phyloP scores from a whole-genome alignment of 2,113 vertebrate species.

The Chlamydotis undulata region DNA sequence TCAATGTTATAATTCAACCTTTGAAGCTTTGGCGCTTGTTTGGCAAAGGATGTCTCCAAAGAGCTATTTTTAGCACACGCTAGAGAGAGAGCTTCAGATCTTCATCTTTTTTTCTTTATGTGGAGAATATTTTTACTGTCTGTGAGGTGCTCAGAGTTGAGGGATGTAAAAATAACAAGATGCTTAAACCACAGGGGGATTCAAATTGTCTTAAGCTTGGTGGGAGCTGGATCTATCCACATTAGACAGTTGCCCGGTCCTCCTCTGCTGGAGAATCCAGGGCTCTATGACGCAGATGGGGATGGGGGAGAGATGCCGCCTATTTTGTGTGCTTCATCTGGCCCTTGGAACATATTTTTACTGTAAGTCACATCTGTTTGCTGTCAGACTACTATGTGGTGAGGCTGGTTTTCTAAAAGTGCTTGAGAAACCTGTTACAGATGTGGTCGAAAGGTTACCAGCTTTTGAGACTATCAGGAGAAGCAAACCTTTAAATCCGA shows the following conservation, averaged over 20 bases:
- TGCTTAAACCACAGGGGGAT: not conserved
- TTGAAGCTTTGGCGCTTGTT: slow-evolving; percentile 30
- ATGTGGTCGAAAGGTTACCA: not conserved
- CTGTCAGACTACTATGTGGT: not conserved
- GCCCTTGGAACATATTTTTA: not conserved
- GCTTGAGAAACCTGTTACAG: not conserved
- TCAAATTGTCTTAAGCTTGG: not conserved
- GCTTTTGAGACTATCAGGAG: not conserved
- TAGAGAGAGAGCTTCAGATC: not conserved
- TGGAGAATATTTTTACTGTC: slow-evolving; percentile 2
- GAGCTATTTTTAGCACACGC: slow-evolving; percentile 15
- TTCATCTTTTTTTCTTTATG: not conserved
- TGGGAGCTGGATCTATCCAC: not conserved
- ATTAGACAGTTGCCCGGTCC: not conserved
- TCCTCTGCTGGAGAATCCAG: not conserved
- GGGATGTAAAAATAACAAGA: not conserved
- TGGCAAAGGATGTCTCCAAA: slow-evolving; percentile 1
- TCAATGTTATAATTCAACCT: not conserved
- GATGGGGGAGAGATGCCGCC: not conserved
- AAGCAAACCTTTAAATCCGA: not conserved
- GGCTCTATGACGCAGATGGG: not conserved
- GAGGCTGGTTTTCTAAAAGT: not conserved
- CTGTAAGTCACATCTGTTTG: not conserved
- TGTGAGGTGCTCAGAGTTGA: not conserved
- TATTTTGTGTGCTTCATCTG: not conserved